A percentile compares a stretch with the other conserved stretches of the same genome.
Evolutionary conservation across 92 coral and sea anemone genomes (phyloP).

Genomic region (Zoanthus gigantus): DNA sequence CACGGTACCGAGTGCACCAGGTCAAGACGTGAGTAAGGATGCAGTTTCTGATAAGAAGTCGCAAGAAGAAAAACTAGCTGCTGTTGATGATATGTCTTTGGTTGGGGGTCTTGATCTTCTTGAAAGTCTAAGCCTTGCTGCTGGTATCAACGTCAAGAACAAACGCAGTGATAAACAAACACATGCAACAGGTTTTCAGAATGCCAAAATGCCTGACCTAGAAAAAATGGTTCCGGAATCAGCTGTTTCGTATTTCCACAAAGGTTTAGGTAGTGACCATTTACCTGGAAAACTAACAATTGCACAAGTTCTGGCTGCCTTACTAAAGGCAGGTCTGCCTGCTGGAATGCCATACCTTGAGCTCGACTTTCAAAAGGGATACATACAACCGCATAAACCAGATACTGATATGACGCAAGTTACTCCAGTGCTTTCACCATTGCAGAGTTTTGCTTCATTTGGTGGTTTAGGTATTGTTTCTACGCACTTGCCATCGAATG

Average conservation of each 20-base stretch:
- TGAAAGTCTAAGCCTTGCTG: conserved; percentile 76
- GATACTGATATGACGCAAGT: not conserved
- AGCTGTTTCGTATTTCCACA: conserved; percentile 63
- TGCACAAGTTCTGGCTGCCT: conserved; percentile 70
- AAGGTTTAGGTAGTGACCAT: conserved; percentile 64
- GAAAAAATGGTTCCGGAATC: conserved; percentile 51
- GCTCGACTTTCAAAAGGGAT: conserved; percentile 41
- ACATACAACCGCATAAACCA: not conserved
- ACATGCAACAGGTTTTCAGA: conserved; percentile 34
- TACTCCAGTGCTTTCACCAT: conserved; percentile 69
- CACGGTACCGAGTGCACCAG: conserved; percentile 34
- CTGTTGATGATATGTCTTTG: conserved; percentile 63
- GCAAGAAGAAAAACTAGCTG: conserved; percentile 73
- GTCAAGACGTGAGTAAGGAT: conserved; percentile 62
- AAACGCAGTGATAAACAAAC: conserved; percentile 82
- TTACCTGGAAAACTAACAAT: conserved; percentile 72
- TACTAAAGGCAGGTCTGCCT: conserved; percentile 74
- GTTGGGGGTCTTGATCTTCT: conserved; percentile 79
- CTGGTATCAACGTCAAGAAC: conserved; percentile 90
- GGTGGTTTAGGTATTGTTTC: conserved; percentile 92
- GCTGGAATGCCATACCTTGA: conserved; percentile 77
- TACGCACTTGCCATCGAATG: conserved; percentile 73
- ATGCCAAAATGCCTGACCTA: conserved; percentile 56
- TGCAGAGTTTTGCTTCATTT: conserved; percentile 84
- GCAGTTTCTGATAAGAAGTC: conserved; percentile 57